phyloP scores from a whole-genome alignment of 2,797 vertebrate genomes.

The Simalia tracyae region DNA sequence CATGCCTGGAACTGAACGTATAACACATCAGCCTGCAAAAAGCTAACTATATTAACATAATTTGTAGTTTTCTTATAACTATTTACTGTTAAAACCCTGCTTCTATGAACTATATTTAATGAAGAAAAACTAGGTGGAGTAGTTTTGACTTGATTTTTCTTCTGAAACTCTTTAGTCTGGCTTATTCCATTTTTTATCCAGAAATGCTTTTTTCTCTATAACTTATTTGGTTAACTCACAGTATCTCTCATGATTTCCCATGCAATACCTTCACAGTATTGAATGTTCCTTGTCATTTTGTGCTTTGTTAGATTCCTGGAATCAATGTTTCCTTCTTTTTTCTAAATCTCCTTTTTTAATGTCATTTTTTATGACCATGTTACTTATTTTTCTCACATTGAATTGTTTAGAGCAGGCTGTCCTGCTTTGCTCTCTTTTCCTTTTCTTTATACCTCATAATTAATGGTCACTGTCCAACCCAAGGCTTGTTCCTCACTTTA shows the following conservation, averaged over 20 bases:
- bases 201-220: background rate
- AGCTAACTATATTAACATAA: background rate
- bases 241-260: background rate
- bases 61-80: background rate
- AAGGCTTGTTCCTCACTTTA: background rate
- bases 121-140: background rate
- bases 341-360: background rate
- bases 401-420: background rate
- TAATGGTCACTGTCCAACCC: background rate
- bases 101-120: background rate
- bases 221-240: background rate
- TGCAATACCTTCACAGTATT: background rate
- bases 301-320: background rate
- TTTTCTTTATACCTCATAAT: background rate
- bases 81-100: background rate
- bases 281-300: background rate
- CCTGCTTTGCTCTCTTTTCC: background rate
- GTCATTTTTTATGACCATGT: background rate
- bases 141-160: background rate
- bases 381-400: background rate
- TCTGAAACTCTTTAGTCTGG: background rate
- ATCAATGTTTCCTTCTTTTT: background rate
- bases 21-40: background rate
- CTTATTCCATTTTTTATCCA: no score
- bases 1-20: background rate